These are phyloP conservation scores for Loxodonta africana DNA, from an alignment of 2,113 vertebrate species.

Conservation along the genomic window DNA sequence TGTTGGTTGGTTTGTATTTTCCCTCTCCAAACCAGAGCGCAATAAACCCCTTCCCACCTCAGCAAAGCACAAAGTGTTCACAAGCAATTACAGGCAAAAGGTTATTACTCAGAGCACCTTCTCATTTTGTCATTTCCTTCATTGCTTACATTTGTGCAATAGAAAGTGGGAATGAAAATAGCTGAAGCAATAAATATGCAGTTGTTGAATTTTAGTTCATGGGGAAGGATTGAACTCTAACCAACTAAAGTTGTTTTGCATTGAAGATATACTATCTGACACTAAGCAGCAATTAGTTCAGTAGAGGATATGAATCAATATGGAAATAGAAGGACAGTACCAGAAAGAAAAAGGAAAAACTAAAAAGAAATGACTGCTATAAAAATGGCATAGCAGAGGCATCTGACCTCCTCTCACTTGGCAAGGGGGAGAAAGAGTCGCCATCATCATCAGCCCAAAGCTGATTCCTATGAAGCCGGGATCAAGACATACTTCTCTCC, in stretches of 20 bases:
- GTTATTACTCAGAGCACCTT: neutral
- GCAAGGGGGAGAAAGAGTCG: no score
- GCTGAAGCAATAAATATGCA: neutral
- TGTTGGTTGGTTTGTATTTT: neutral
- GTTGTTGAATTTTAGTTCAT: neutral
- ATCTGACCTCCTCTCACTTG: no score
- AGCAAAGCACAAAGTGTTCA: neutral
- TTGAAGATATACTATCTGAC: neutral
- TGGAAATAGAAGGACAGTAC: neutral
- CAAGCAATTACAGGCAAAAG: neutral
- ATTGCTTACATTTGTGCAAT: neutral
- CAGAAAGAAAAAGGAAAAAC: neutral
- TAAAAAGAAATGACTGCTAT: neutral
- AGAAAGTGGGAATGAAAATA: neutral
- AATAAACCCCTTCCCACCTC: neutral
- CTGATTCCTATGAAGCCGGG: no score
- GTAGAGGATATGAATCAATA: neutral
- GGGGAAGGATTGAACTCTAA: slow-evolving; percentile 3
- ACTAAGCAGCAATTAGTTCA: neutral
- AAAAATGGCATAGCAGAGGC: no score
- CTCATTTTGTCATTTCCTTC: neutral
- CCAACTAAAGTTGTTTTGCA: neutral
- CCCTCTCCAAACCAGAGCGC: neutral
- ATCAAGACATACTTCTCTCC: no score
- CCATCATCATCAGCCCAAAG: no score